Percentiles rank a stretch among this genome's conserved stretches.
phyloP scores from a whole-genome alignment of 2,113 vertebrate species.

The Aptenodytes patagonicus region DNA sequence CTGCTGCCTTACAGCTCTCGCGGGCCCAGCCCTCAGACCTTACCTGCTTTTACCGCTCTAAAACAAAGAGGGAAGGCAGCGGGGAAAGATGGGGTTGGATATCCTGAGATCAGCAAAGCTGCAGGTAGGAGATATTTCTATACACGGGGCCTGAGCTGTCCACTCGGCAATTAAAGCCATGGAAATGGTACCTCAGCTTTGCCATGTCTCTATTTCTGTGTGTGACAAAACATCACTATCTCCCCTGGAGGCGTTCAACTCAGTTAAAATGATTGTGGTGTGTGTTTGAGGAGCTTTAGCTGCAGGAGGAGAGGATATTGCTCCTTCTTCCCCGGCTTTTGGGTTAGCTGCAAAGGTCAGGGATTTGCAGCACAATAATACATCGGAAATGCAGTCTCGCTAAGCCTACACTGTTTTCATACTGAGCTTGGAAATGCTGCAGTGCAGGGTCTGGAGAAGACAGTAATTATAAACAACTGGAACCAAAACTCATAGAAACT shows the following conservation, averaged over 20 bases:
- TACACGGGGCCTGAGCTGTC: not conserved
- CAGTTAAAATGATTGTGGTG: not conserved
- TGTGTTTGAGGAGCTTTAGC: not conserved
- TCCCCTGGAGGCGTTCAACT: not conserved
- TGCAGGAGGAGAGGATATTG: not conserved
- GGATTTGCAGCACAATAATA: not conserved
- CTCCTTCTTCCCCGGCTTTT: not conserved
- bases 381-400: not conserved
- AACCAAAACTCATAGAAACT: not conserved
- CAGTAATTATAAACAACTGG: not conserved
- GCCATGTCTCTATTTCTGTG: not conserved
- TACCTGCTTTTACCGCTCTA: not conserved
- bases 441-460: conserved; percentile 34
- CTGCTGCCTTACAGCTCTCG: not conserved
- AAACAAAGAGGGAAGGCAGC: not conserved
- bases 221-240: not conserved
- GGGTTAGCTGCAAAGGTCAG: not conserved
- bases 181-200: not conserved
- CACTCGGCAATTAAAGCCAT: not conserved
- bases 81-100: not conserved
- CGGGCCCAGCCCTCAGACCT: not conserved
- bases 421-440: conserved; percentile 32
- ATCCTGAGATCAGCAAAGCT: not conserved
- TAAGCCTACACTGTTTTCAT: not conserved
- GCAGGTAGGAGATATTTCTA: not conserved